Evolutionary conservation across 1,140 invertebrate genomes (phyloP).

Genomic region (Drosophila ercepeae): DNA sequence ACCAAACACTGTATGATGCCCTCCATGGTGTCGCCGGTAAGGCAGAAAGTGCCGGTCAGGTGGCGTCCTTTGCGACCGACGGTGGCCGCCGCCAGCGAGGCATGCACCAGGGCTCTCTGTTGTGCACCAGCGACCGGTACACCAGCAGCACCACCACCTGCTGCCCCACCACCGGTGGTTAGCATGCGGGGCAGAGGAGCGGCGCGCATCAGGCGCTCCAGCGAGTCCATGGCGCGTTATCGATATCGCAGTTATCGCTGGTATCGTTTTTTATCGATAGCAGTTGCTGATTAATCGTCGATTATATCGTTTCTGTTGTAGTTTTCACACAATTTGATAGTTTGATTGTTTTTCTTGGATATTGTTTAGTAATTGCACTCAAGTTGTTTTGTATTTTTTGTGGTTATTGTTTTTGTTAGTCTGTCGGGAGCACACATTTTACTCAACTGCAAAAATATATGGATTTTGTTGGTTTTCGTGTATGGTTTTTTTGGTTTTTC

Average conservation of each 20-base stretch:
- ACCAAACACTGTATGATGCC: constrained; percentile 96
- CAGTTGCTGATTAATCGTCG: constrained; percentile 17
- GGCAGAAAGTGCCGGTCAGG: constrained; percentile 93
- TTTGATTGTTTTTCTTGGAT: constrained; percentile 24
- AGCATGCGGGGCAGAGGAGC: constrained; percentile 87
- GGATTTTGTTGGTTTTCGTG: neutral
- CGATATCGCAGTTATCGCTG: neutral
- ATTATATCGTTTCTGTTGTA: constrained; percentile 10
- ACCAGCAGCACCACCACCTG: constrained; percentile 31
- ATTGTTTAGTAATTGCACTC: constrained; percentile 22
- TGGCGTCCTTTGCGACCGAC: constrained; percentile 91
- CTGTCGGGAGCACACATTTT: constrained; percentile 58
- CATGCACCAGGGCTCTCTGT: constrained; percentile 89
- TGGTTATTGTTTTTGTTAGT: constrained; percentile 40
- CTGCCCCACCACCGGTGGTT: constrained; percentile 81
- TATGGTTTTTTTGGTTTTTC: constrained; percentile 2
- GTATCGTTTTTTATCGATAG: neutral
- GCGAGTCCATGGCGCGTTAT: constrained; percentile 88
- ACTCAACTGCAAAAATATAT: constrained; percentile 52
- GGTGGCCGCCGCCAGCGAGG: constrained; percentile 89
- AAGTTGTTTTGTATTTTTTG: constrained; percentile 18
- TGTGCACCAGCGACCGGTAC: constrained; percentile 84
- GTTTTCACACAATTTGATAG: constrained; percentile 23
- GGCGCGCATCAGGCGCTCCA: constrained; percentile 90
- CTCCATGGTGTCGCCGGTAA: constrained; percentile 95